Base-by-base conservation (phyloP, 2,113 vertebrate species). In the Prunella himalayana region DNA sequence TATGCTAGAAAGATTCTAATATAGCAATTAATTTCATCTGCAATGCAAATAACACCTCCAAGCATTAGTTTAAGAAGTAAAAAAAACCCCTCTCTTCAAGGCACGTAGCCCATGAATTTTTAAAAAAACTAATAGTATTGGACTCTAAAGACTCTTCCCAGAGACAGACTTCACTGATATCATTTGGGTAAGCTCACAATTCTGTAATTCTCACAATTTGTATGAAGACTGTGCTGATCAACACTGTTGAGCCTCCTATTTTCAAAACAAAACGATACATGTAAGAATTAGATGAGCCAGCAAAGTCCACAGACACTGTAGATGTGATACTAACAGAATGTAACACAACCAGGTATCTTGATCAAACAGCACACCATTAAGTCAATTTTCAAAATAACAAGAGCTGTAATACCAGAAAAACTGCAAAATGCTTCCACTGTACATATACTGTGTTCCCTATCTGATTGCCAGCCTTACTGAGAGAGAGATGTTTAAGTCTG, bases 161-260 rank as follows among this genome's bases (percentile, higher is more conserved):
- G 17, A 69, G 45, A 51, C n/a, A 86, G 15, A 59, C 14, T 35
- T 60, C 49, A 80, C 7, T 49, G 12, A 6, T 45, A 49, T 31
- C 6, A 69, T 80, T 89, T 1, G 1, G 54, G 13, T 18, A 86
- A 45, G 42, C 4, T 77, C 56, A 68, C 0, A 0, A 49, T 37
- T 49, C 37, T 56, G 13, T 13, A 37, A 37, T 37, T 37, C 37
- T 37, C 37, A 37, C 37, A 37, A 9, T 57, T 56, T 17, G 8
- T 39, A 47, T 24, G 25, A 92, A 73, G 25, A 77, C 10, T 39
- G 21, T 24, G 27, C 18, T 42, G 15, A 76, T 31, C 28, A 85
- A 72, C 37, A 65, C 22, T 30, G 23, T 3, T 83, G 18, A 66
- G 21, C 3, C 18, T 44, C 41, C 21, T 25, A 8, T 69, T 65